Base-by-base conservation (phyloP, 1,140 invertebrate species). In the Araneus ventricosus region DNA sequence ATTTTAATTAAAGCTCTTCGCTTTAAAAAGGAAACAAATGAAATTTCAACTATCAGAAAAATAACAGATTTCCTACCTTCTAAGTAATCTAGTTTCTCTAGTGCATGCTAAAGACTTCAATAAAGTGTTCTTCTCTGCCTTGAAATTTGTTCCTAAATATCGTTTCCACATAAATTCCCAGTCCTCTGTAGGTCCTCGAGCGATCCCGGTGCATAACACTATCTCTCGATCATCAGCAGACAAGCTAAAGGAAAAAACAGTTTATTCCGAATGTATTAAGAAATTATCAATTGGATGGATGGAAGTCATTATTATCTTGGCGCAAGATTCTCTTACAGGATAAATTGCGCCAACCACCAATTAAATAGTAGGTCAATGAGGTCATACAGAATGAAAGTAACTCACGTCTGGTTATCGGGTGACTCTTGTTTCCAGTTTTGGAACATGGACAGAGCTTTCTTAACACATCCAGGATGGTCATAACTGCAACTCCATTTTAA, bases 131-230 rank as follows among this genome's bases (percentile, higher is more conserved):
- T 94, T 94, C 88, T 95, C 95, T 0, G 94, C 88, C 6, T 94
- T 94, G n/a, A 87, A 80, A 30, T 92, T 79, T 75, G 63, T 96
- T 34, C 96, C 96, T 79, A 96, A 95, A 94, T 98, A 98, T 61
- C 97, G 95, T 34, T 97, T 95, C 96, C 97, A 97, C 17, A 98
- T 96, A 95, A 97, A 98, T 85, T 98, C 96, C 98, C 98, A 99
- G 93, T 98, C 97, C 2, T 96, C 95, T 89, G 96, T 96, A 22
- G 96, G 96, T 45, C 98, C 98, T 94, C 97, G 95, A 90, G 96
- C 96, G 0, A 99, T 96, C 0, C 97, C 97, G 63, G 96, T 97
- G 95, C 98, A 99, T 95, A 98, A 98, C n/a, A 98, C 97, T 0
- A 96, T 95, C 87, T 93, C 91, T 61, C 37, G 24, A 52, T 87